Conservation (phyloP, 2,113 vertebrate species). For the Alouatta palliata region DNA sequence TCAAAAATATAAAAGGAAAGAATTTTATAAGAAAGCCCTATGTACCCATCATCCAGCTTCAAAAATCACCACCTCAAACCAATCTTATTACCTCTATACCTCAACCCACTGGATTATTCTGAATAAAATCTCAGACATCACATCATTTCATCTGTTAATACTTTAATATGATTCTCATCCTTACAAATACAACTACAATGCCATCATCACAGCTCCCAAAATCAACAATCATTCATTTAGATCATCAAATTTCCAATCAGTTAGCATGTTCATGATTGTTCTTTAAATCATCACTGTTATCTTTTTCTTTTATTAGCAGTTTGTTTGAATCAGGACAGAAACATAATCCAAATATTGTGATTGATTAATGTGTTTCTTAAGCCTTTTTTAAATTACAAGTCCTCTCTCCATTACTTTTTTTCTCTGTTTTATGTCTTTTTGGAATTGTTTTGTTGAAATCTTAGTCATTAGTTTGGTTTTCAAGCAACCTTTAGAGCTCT, state of each 20-base stretch:
- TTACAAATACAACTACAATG: not conserved
- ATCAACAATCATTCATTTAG: not conserved
- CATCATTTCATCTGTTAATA: not conserved
- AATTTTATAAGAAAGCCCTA: not conserved
- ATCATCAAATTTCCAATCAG: not conserved
- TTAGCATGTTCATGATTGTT: not conserved
- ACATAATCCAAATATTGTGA: not conserved
- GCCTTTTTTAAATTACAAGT: not conserved
- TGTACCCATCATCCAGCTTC: not conserved
- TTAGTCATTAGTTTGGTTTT: not conserved
- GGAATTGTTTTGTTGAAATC: not conserved
- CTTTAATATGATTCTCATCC: not conserved
- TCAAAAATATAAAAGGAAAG: not conserved
- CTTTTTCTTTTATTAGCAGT: not conserved
- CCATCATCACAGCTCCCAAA: not conserved
- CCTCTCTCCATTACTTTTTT: not conserved
- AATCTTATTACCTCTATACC: not conserved
- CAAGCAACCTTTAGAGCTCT: not conserved
- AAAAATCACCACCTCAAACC: not conserved
- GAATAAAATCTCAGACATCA: not conserved
- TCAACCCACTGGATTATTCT: not conserved
- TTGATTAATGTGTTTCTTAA: not conserved
- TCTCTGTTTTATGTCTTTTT: not conserved
- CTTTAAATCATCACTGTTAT: not conserved
- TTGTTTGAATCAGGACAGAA: not conserved